Base-by-base conservation (phyloP, 1,140 invertebrate species). In the Drosophila sechellia region DNA sequence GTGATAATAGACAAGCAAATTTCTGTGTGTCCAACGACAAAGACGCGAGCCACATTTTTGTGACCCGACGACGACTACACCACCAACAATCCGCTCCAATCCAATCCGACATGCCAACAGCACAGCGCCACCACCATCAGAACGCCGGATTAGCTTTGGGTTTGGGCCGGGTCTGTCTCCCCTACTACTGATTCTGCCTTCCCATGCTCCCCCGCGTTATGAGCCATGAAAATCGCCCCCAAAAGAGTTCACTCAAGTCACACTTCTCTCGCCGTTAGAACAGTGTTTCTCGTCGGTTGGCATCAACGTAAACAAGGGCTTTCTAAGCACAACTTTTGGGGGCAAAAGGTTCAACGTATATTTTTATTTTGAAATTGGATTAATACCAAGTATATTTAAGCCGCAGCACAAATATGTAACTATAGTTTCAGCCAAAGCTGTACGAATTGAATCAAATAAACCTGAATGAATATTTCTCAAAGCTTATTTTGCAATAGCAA, bases 1-100 rank as follows among this genome's bases (percentile, higher is more conserved):
- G 83, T 87, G 83, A 87, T 87, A 87, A 87, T 87, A 87, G 79
- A 87, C 84, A 89, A 83, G 83, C 84, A 77, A 87, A 87, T 83
- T 87, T 87, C 71, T 79, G 76, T 79, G 75, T 76, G 79, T 89
- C 83, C 84, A 87, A 81, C 81, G 81, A 73, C 65, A 81, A 85
- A 68, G 64, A 64, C 55, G 60, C 58, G 64, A 70, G 42, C 42
- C 40, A 39, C 56, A 74, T 79, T 65, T 70, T 55, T 79, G 73
- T 86, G 81, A 86, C 81, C 75, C 79, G 76, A 83, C 70, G 48
- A 46, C 60, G 73, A 56, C 68, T 52, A 49, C 72, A 58, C 52
- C 52, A 56, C 43, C 58, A 69, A 17, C 48, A 35, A 52, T 20
- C 34, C 35, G 6, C 34, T 48, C 50, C 48, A 35, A 52, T 20